These are phyloP conservation scores for Callipepla squamata DNA, from an alignment of 2,113 vertebrate species.

Conservation along the genomic window DNA sequence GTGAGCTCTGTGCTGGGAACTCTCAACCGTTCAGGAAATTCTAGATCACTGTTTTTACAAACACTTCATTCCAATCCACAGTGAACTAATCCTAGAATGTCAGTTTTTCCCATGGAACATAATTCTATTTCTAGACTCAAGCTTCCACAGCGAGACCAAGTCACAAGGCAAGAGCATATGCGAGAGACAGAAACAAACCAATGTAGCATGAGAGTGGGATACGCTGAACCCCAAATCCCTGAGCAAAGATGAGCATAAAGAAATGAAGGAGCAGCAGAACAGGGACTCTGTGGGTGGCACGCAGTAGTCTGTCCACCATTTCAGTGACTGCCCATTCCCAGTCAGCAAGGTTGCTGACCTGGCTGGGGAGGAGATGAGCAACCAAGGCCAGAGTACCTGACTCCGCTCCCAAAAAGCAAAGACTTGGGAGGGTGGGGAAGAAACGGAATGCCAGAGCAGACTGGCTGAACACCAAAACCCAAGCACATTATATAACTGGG, in stretches of 20 bases:
- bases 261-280: background rate
- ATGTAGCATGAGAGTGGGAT: background rate
- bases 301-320: background rate
- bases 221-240: background rate
- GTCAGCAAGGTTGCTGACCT: background rate
- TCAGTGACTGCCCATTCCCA: background rate
- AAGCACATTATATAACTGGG: slow-evolving; percentile 13
- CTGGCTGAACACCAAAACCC: slow-evolving; percentile 41
- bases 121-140: slow-evolving; percentile 13
- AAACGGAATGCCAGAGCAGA: background rate
- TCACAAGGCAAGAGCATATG: background rate
- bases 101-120: background rate
- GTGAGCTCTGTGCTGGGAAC: background rate
- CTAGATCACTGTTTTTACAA: background rate
- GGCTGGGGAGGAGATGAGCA: background rate
- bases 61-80: background rate
- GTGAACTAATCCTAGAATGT: background rate
- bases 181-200: background rate
- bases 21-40: background rate
- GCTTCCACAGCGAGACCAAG: background rate
- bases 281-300: background rate
- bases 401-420: background rate
- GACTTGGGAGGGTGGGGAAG: background rate
- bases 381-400: background rate
- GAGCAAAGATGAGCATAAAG: background rate